phyloP scores from a whole-genome alignment of 2,888 invertebrate species.

The Eugnorisma glareosa region DNA sequence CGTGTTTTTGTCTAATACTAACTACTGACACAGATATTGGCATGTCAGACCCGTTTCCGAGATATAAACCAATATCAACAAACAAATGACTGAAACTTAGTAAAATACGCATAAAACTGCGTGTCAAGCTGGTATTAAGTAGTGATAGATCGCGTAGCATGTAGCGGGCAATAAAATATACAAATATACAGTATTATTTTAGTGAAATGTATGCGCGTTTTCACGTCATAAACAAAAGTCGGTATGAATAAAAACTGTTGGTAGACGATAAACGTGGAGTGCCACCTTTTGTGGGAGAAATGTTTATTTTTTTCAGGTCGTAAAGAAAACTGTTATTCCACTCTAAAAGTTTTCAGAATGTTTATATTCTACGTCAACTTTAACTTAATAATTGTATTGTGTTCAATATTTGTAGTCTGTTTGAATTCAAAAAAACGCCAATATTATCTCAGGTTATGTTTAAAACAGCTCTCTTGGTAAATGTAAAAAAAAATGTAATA shows the following conservation, averaged over 20 bases:
- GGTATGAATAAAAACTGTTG: slow-evolving; percentile 15
- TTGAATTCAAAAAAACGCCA: not conserved
- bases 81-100: slow-evolving; percentile 19
- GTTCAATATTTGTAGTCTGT: not conserved
- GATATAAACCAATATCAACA: slow-evolving; percentile 17
- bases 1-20: not conserved
- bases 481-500: not conserved
- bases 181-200: slow-evolving; percentile 5
- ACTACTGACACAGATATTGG: not conserved
- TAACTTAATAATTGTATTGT: not conserved
- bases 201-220: slow-evolving; percentile 22
- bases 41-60: not conserved
- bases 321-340: not conserved
- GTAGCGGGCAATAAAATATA: slow-evolving; percentile 28
- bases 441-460: not conserved
- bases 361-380: not conserved
- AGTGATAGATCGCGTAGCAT: slow-evolving; percentile 50
- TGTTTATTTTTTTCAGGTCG: not conserved
- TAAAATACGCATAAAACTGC: slow-evolving; percentile 30
- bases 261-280: slow-evolving; percentile 10
- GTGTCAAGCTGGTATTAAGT: slow-evolving; percentile 55
- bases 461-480: not conserved
- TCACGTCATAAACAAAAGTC: slow-evolving; percentile 28
- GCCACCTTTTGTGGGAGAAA: not conserved
- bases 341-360: not conserved